These are phyloP conservation scores for Tricholauxania praeusta DNA, from an alignment of 2,888 invertebrate genomes.

Conservation along the genomic window DNA sequence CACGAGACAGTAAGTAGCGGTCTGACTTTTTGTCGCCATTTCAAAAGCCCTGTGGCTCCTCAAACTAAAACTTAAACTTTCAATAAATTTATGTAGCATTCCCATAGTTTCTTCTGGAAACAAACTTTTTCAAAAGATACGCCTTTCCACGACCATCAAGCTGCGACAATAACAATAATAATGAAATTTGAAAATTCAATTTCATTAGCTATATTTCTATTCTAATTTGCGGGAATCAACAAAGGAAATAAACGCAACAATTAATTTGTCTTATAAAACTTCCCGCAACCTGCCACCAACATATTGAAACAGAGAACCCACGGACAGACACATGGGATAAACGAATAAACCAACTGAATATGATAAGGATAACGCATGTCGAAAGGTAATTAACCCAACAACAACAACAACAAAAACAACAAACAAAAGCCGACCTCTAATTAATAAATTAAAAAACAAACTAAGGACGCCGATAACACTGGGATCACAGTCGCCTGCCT, in stretches of 20 bases:
- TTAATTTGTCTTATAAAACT: slow-evolving; percentile 43
- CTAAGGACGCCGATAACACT: slow-evolving; percentile 20
- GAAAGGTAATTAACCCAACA: slow-evolving; percentile 55
- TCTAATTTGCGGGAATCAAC: slow-evolving; percentile 47
- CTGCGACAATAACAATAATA: too few relatives aligned
- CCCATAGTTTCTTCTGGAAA: too few relatives aligned
- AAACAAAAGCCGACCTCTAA: slow-evolving; percentile 62
- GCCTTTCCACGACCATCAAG: too few relatives aligned
- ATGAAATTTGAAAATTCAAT: too few relatives aligned
- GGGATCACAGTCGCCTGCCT: slow-evolving; percentile 8
- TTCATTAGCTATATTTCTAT: slow-evolving; percentile 21
- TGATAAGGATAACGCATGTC: slow-evolving; percentile 61
- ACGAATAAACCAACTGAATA: slow-evolving; percentile 36
- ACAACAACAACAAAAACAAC: slow-evolving; percentile 36
- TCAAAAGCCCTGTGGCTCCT: too few relatives aligned
- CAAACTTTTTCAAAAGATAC: too few relatives aligned
- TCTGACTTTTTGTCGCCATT: too few relatives aligned
- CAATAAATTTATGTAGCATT: too few relatives aligned
- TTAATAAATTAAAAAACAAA: slow-evolving; percentile 66
- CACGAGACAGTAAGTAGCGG: too few relatives aligned
- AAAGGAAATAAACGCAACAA: slow-evolving; percentile 44
- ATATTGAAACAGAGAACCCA: slow-evolving; percentile 18
- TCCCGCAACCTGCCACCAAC: slow-evolving; percentile 42
- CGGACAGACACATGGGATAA: slow-evolving; percentile 45
- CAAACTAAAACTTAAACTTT: too few relatives aligned